Evolutionary conservation across 2,113 vertebrate species (phyloP).

Genomic region (Cyprinodon variegatus): DNA sequence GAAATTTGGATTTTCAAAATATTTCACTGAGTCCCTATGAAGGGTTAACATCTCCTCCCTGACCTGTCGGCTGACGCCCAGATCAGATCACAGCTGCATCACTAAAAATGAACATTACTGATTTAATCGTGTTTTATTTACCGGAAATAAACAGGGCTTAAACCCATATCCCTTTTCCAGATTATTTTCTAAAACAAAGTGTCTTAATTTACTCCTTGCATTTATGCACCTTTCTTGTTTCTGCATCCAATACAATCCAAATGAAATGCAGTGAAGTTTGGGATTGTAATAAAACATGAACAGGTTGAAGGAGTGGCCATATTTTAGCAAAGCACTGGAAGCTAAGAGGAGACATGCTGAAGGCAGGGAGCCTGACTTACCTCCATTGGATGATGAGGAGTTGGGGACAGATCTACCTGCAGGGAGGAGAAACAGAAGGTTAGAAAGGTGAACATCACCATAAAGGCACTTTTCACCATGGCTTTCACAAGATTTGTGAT

Average conservation of each 20-base stretch:
- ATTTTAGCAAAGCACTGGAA: not conserved
- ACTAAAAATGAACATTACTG: no score
- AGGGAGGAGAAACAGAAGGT: slow-evolving; percentile 53
- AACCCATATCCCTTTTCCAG: no score
- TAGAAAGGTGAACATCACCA: not conserved
- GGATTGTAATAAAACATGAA: not conserved
- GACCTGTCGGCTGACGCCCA: no score
- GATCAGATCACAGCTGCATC: no score
- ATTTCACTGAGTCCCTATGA: no score
- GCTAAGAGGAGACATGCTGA: not conserved
- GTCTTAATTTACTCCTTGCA: not conserved
- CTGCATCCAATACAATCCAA: no score
- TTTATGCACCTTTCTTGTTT: not conserved
- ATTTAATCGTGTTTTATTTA: not conserved
- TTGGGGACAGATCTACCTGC: slow-evolving; percentile 77
- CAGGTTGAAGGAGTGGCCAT: no score
- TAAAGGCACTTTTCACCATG: slow-evolving; percentile 11
- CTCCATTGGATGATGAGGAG: slow-evolving; percentile 71
- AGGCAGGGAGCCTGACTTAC: slow-evolving; percentile 62
- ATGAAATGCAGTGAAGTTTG: not conserved
- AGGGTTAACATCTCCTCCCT: no score
- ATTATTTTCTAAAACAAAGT: no score
- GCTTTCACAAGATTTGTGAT: not conserved
- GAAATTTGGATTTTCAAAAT: no score
- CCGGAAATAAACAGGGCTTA: no score